Evolutionary conservation across 2,113 vertebrate genomes (phyloP), one percentile per base, ranked within the genome.

Genomic region (Anolis carolinensis): DNA sequence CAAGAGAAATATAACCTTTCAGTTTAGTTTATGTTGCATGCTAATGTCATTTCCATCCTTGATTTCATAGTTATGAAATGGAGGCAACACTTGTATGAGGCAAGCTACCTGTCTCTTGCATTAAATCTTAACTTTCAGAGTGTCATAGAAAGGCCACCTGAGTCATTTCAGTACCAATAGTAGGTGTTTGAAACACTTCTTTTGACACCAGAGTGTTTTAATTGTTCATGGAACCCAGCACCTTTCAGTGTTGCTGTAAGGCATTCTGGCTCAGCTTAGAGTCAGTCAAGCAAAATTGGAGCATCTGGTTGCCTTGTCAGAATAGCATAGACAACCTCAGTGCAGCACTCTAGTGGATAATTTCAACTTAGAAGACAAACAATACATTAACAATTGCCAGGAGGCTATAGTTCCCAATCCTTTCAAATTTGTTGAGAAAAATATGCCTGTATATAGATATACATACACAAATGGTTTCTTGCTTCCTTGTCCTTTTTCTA

Each of bases 261-360:
- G 86, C 89, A 83, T 91, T 92, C 91, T 90, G 87, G 84, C 84
- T 93, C 70, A 81, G 81, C 89, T 93, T 84, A 89, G 90, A 94
- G 83, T 93, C 91, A 94, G 87, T 94, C 92, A 94, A 94, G 94
- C 94, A 94, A 95, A 95, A 94, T 85, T 72, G 50, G 90, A 95
- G 89, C 93, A 95, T 95, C 94, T 95, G 93, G 92, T 88, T 88
- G 80, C 86, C 87, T 83, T 93, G 91, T 93, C 88, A 92, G 55
- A 95, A 91, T 89, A 95, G 79, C 90, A 87, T 82, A 91, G 79
- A 82, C 87, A 83, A 87, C 87, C 92, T 93, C 90, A 88, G 0
- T 81, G 89, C 62, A 80, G 82, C 79, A 86, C 93, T 89, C 90
- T 71, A 85, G 90, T 92, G 93, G 84, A 91, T 96, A 92, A 91